These are phyloP conservation scores for Noctilio leporinus DNA, from an alignment of 2,113 vertebrate species.

Conservation along the genomic window DNA sequence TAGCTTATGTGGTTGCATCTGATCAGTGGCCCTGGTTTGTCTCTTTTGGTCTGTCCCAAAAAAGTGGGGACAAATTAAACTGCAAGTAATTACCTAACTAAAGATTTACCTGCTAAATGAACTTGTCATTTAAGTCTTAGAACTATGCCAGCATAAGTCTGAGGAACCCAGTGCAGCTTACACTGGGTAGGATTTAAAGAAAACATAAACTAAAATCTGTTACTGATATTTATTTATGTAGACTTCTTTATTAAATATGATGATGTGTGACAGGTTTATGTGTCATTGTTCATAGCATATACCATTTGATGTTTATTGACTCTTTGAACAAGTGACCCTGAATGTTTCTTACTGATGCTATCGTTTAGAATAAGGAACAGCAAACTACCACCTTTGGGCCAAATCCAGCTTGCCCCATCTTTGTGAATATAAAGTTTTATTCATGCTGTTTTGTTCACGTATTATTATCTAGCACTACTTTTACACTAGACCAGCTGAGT, in stretches of 20 bases:
- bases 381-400: background rate
- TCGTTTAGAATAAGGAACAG: background rate
- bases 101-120: background rate
- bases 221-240: background rate
- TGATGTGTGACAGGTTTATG: background rate
- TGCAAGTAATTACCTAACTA: background rate
- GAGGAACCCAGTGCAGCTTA: background rate
- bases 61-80: background rate
- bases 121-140: background rate
- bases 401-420: background rate
- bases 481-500: background rate
- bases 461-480: background rate
- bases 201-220: background rate
- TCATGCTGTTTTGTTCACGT: background rate
- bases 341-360: background rate
- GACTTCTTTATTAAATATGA: background rate
- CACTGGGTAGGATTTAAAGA: background rate
- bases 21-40: background rate
- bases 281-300: background rate
- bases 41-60: background rate
- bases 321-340: background rate
- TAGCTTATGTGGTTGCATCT: background rate
- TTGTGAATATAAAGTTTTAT: slow-evolving; percentile 23
- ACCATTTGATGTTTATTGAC: background rate
- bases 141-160: background rate